Percentiles rank a stretch among this genome's conserved stretches.
These are phyloP conservation scores for Gnathonemus echidnorhynchus DNA, from an alignment of 2,113 vertebrate genomes.

Conservation along the genomic window DNA sequence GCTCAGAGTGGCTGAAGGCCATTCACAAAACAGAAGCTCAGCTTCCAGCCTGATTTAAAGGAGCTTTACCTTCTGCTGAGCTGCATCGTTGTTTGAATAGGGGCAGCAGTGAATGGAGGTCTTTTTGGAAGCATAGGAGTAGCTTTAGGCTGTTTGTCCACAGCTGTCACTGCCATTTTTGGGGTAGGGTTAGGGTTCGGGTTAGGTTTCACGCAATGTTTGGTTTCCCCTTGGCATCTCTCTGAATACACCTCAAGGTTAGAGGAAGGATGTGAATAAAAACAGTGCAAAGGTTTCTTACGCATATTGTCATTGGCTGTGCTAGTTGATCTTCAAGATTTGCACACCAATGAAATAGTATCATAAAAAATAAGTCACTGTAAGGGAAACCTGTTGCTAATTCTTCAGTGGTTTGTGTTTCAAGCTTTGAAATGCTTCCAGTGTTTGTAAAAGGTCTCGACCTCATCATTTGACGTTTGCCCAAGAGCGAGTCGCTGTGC, in stretches of 20 bases:
- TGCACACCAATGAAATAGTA: neutral
- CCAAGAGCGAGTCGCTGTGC: neutral
- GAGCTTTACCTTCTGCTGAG: neutral
- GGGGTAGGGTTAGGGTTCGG: neutral
- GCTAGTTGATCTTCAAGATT: neutral
- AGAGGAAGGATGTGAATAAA: neutral
- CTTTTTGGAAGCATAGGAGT: neutral
- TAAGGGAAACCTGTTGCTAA: neutral
- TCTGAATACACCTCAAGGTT: neutral
- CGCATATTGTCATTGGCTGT: neutral
- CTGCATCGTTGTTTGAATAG: neutral
- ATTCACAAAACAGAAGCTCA: neutral
- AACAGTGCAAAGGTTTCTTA: neutral
- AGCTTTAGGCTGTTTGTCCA: neutral
- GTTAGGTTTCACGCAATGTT: neutral
- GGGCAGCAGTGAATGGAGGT: neutral
- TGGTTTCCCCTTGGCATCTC: neutral
- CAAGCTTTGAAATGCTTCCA: neutral
- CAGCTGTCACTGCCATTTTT: constrained; percentile 1
- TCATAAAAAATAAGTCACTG: neutral
- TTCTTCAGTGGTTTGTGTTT: neutral
- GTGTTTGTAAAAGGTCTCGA: neutral
- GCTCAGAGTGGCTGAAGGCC: neutral
- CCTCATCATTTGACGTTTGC: neutral
- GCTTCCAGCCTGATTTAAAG: neutral